Evolutionary conservation across 1,140 invertebrate genomes (phyloP), one percentile per base, ranked within the genome.

Genomic region (Luehdorfia chinensis): DNA sequence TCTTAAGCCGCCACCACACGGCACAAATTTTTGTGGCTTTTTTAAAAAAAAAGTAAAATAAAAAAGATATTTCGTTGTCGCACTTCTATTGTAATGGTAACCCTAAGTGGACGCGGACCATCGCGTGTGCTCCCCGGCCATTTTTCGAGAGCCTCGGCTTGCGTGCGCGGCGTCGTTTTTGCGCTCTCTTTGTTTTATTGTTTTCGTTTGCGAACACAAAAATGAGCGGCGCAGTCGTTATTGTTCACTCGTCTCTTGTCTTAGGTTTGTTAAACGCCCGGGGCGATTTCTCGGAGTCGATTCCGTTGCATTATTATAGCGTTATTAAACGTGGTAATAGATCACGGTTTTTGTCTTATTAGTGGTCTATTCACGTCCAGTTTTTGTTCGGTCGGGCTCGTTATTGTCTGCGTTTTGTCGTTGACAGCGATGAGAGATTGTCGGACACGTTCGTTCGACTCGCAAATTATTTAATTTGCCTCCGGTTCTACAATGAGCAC

Each of bases 131-230:
- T 68, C 58, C 53, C 53, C 57, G 67, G 67, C 66, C 68, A 70
- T 76, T 75, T 76, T 75, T 47, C 49, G 50, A 52, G 36, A 2
- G 19, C 68, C 63, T 47, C 58, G 36, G 68, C 60, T 75, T 66
- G 66, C 69, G 69, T 73, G 69, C 50, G 16, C 58, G 53, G 51
- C 50, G 59, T 59, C 60, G 58, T 73, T 74, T 77, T 75, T 77
- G 65, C 66, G 61, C 64, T 66, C 61, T 60, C 68, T 75, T 75
- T 75, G 69, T 76, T 74, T 80, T 75, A 74, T 75, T 75, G 63
- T 70, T 67, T 69, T 71, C 60, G 55, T 66, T 65, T 52, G 57
- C 48, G 59, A 62, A 59, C 54, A 75, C 55, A 70, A 67, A 65
- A 75, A 70, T 71, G 69, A 69, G 50, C 66, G 57, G 47, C 68